Evolutionary conservation across 1,140 invertebrate genomes (phyloP).

Genomic region (Pseudomyrmex pallidus): DNA sequence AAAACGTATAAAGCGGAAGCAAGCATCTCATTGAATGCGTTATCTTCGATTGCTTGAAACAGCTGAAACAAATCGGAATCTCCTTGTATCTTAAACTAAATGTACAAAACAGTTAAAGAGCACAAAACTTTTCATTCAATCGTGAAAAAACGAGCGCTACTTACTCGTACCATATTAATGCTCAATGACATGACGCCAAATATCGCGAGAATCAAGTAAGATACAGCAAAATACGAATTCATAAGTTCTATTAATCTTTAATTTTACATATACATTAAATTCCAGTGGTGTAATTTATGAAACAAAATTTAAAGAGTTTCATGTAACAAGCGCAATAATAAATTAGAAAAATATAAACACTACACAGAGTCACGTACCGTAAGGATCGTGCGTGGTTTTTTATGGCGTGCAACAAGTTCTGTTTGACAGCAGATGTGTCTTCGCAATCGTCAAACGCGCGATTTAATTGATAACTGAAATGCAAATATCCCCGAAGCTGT

Average conservation of each 20-base stretch:
- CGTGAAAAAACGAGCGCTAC: background rate
- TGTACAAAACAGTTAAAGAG: background rate
- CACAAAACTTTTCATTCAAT: background rate
- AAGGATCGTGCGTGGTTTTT: background rate
- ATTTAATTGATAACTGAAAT: conserved; percentile 4
- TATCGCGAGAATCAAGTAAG: background rate
- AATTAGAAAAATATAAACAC: too few relatives aligned
- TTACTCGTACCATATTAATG: conserved; percentile 1
- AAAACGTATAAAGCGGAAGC: background rate
- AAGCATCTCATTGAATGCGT: background rate
- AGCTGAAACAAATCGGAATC: background rate
- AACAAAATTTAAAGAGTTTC: too few relatives aligned
- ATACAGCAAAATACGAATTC: background rate
- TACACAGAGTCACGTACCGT: background rate
- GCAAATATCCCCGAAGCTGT: background rate
- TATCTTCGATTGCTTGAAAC: conserved; percentile 2
- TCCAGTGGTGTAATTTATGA: background rate
- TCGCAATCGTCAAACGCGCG: background rate
- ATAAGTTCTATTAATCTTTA: background rate
- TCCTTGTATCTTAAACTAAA: background rate
- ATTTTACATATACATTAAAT: background rate
- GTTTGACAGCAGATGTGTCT: background rate
- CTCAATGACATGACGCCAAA: background rate
- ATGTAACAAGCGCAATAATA: too few relatives aligned
- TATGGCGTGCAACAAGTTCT: background rate